These are phyloP conservation scores for Calyptommatus sinebrachiatus DNA, from an alignment of 2,113 vertebrate species.

Conservation along the genomic window DNA sequence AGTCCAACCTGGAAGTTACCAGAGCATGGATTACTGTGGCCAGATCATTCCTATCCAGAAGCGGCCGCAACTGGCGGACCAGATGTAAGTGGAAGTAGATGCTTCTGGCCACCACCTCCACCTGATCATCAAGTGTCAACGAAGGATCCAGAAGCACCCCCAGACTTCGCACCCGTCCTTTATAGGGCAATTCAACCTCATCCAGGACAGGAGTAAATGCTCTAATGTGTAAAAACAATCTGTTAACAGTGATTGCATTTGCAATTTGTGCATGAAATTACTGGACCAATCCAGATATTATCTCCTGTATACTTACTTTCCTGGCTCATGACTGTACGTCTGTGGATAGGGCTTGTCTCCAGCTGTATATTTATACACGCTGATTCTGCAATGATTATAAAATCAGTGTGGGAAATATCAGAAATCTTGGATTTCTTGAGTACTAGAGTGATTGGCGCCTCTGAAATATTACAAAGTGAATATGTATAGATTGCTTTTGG, in stretches of 20 bases:
- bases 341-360: not conserved
- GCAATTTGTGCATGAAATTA: not conserved
- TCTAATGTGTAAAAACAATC: not conserved
- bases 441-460: conserved; percentile 59
- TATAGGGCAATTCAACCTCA: too few relatives aligned
- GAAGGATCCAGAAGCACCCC: too few relatives aligned
- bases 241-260: not conserved
- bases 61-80: too few relatives aligned
- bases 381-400: not conserved
- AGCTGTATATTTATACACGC: not conserved
- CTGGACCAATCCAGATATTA: not conserved
- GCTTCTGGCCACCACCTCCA: too few relatives aligned
- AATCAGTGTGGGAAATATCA: not conserved
- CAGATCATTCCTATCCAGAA: too few relatives aligned
- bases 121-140: too few relatives aligned
- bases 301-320: not conserved
- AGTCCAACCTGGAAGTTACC: too few relatives aligned
- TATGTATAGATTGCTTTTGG: conserved; percentile 25
- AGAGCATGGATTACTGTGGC: too few relatives aligned
- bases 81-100: too few relatives aligned
- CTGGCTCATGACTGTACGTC: not conserved
- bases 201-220: not conserved
- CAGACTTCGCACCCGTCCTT: too few relatives aligned
- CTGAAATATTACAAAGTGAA: not conserved
- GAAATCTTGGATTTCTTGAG: not conserved